Evolutionary conservation across 2,113 vertebrate genomes (phyloP).

Genomic region (Ancistrus triradiatus): DNA sequence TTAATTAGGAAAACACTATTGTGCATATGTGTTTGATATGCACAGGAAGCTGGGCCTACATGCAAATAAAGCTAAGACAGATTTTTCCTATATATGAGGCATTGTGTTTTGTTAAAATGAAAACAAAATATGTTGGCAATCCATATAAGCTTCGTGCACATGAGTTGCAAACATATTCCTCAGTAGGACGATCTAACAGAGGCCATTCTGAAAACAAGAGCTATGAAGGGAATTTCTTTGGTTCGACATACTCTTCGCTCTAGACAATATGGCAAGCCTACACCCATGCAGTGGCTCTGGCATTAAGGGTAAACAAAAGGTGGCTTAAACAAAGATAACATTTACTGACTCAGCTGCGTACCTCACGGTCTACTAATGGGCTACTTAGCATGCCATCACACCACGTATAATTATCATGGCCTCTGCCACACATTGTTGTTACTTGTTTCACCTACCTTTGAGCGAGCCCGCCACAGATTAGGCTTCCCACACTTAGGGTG

Average conservation of each 20-base stretch:
- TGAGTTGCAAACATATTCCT: conserved; percentile 11
- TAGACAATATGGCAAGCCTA: background rate
- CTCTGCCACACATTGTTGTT: conserved; percentile 54
- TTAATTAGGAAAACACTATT: no score
- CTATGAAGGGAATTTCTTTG: conserved; percentile 18
- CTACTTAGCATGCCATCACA: conserved; percentile 44
- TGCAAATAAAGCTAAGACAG: no score
- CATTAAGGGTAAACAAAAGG: conserved; percentile 29
- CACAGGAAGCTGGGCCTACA: no score
- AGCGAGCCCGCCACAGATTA: conserved; percentile 24
- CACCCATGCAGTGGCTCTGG: conserved; percentile 11
- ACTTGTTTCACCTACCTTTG: conserved; percentile 46
- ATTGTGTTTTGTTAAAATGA: no score
- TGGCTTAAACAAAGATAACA: conserved; percentile 20
- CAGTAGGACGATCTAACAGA: background rate
- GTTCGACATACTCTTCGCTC: background rate
- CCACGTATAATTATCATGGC: conserved; percentile 38
- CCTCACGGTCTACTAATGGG: conserved; percentile 43
- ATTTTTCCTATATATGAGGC: no score
- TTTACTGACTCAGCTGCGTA: conserved; percentile 25
- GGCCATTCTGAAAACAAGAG: conserved; percentile 7
- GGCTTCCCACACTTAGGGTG: conserved; percentile 33
- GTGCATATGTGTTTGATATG: no score
- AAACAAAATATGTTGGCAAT: no score
- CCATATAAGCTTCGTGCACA: conserved; percentile 27